phyloP scores from a whole-genome alignment of 2,797 vertebrate genomes.

The Acanthis flammea region DNA sequence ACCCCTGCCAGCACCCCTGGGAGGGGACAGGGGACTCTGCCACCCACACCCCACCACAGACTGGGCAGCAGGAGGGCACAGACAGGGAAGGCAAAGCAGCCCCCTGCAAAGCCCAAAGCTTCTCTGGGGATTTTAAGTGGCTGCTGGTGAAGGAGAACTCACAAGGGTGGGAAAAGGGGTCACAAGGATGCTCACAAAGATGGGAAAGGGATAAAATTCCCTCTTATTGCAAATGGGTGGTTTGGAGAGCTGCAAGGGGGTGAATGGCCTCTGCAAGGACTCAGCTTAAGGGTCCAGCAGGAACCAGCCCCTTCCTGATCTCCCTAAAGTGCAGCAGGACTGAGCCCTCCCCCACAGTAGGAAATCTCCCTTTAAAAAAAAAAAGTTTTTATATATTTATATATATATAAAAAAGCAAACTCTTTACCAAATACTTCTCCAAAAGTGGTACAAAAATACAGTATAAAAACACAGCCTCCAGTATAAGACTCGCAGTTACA shows the following conservation, averaged over 20 bases:
- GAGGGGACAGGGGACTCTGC: neutral
- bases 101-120: neutral
- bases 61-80: neutral
- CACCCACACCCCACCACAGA: accelerated
- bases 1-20: neutral
- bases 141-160: neutral
- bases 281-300: constrained; percentile 23
- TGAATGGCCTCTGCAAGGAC: neutral
- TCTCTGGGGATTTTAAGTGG: accelerated
- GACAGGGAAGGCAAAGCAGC: neutral
- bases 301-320: constrained; percentile 43
- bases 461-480: constrained; percentile 74
- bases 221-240: constrained; percentile 9
- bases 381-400: constrained; percentile 27
- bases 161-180: neutral
- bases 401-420: constrained; percentile 48
- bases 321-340: constrained; percentile 65
- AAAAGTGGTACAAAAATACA: constrained; percentile 83
- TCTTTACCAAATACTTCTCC: constrained; percentile 73
- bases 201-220: neutral
- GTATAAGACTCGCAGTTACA: constrained; percentile 67
- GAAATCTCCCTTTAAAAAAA: neutral
- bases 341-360: neutral
- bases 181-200: neutral
- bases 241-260: constrained; percentile 39